Evolutionary conservation across 1,140 invertebrate genomes (phyloP), one percentile per base, ranked within the genome.

Genomic region (Magallana gigas): DNA sequence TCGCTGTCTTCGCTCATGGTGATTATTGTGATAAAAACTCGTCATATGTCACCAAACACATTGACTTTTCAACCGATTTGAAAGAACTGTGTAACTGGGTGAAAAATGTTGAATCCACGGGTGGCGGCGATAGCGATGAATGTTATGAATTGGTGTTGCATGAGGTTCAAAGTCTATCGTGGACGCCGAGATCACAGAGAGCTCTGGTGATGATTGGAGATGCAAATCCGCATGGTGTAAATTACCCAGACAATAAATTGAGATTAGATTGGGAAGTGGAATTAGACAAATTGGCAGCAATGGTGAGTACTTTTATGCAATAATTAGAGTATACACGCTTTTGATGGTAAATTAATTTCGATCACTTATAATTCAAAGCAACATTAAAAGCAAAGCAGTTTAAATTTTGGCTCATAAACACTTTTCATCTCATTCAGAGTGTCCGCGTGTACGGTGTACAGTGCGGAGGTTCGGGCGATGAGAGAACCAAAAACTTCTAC

Each of bases 91-190:
- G 89, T 81, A 84, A 91, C 9, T 93, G 92, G 83, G 90, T 91
- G 4, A 88, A 91, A 18, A 89, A 88, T 68, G 91, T 91, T 0
- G 85, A 64, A 18, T 57, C 18, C 2, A 92, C 90, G 4, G 87
- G 89, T 58, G 91, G 91, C 12, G 90, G 90, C 0, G 91, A 92
- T 80, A 58, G 58, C 18, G 91, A 91, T 56, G 92, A 93, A 86
- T 92, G 92, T 83, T 93, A 93, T 87, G 92, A 93, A 87, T 89
- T 93, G 8, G 92, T 93, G 14, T 83, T 93, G 48, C 88, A 92
- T 57, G 88, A 93, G 84, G 92, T 92, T 48, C 88, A 90, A 11
- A 89, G 76, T 5, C 60, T 92, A 18, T 91, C 90, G 11, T 93
- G 92, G 92, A 91, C 91, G 16, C 92, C 90, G 6, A 91, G 91